These are phyloP conservation scores for Drosophila equinoxialis DNA, from an alignment of 1,140 invertebrate genomes.

Conservation along the genomic window DNA sequence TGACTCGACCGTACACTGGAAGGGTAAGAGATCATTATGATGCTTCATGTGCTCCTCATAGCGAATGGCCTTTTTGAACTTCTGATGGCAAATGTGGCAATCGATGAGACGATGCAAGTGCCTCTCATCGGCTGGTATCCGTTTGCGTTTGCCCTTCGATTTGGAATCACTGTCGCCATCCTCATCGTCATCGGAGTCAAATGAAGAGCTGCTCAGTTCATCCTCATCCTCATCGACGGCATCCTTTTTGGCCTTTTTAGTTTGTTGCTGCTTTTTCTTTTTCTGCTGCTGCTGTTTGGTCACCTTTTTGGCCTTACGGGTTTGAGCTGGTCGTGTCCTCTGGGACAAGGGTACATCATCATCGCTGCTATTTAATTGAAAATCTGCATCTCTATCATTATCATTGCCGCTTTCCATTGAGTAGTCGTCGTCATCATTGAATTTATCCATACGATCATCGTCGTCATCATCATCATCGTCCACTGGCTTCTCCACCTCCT, in stretches of 20 bases:
- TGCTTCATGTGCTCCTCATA: conserved; percentile 80
- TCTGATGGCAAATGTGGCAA: conserved; percentile 79
- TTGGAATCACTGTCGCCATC: conserved; percentile 31
- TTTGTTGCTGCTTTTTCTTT: conserved; percentile 9
- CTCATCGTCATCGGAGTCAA: conserved; percentile 39
- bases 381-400: conserved; percentile 48
- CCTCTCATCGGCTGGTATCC: conserved; percentile 59
- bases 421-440: conserved; percentile 20
- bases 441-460: conserved; percentile 15
- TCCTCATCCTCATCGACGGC: conserved; percentile 33
- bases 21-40: conserved; percentile 75
- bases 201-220: conserved; percentile 50
- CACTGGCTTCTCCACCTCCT: conserved; percentile 48
- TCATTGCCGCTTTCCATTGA: conserved; percentile 57
- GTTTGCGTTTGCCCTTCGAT: conserved; percentile 62
- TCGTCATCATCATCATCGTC: conserved; percentile 27
- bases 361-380: conserved; percentile 66
- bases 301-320: conserved; percentile 36
- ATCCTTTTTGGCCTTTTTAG: conserved; percentile 11
- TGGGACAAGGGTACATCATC: conserved; percentile 71
- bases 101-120: conserved; percentile 67
- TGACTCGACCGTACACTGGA: conserved; percentile 72
- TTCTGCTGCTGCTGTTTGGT: conserved; percentile 13
- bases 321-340: conserved; percentile 35
- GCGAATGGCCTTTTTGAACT: conserved; percentile 72